phyloP scores from a whole-genome alignment of 64 coral and sea anemone species.

The Astreopora myriophthalma region DNA sequence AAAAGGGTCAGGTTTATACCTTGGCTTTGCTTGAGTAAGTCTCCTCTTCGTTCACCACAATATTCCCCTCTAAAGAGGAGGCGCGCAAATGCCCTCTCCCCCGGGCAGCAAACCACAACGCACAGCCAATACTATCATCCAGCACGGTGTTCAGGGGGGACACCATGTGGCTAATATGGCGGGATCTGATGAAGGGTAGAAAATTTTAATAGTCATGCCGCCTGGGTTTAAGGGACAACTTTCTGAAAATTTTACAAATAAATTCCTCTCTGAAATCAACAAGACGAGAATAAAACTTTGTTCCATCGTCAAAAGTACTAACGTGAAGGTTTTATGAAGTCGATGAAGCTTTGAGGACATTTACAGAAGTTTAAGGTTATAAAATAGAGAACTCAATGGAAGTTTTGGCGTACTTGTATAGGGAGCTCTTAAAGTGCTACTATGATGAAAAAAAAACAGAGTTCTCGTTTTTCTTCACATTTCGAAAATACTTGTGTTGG shows the following conservation, averaged over 20 bases:
- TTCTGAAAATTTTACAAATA: neutral
- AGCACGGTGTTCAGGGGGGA: slow-evolving; percentile 89
- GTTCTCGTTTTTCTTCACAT: too few species aligned
- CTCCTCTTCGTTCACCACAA: neutral
- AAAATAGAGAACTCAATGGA: too few species aligned
- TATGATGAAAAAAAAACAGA: too few species aligned
- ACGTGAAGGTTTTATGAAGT: too few species aligned
- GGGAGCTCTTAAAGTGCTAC: too few species aligned
- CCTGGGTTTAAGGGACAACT: neutral
- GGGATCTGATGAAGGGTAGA: slow-evolving; percentile 43
- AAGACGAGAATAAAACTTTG: too few species aligned
- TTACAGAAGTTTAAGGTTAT: too few species aligned
- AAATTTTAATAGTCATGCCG: neutral
- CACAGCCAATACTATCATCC: slow-evolving; percentile 99
- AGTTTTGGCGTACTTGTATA: too few species aligned
- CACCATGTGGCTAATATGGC: slow-evolving; percentile 88
- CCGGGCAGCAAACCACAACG: slow-evolving; percentile 98
- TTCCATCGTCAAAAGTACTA: too few species aligned
- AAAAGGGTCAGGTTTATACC: neutral
- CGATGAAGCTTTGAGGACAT: too few species aligned
- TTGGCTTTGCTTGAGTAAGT: slow-evolving; percentile 35
- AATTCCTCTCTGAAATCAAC: too few species aligned
- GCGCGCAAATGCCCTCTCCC: slow-evolving; percentile 68
- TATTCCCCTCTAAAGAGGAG: neutral
- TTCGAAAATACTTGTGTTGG: too few species aligned